Evolutionary conservation across 2,888 invertebrate genomes (phyloP).

Genomic region (Ormyrus pomaceus): DNA sequence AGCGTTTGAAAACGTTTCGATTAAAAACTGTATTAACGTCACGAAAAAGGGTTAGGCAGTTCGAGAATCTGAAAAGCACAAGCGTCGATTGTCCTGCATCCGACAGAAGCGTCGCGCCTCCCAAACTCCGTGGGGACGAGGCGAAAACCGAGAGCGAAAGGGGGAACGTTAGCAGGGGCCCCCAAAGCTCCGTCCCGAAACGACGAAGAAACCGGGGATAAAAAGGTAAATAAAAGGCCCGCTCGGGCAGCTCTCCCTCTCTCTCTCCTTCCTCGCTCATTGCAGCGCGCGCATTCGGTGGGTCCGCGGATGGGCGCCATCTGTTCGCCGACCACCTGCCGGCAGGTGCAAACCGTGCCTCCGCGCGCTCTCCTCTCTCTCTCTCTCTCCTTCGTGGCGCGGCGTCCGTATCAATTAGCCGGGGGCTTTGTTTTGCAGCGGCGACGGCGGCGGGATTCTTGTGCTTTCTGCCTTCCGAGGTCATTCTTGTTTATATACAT

Average conservation of each 20-base stretch:
- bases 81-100: too few relatives aligned
- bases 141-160: neutral
- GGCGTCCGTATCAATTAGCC: conserved; percentile 67
- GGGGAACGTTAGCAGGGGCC: neutral
- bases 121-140: too few relatives aligned
- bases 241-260: conserved; percentile 13
- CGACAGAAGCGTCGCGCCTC: neutral
- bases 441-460: neutral
- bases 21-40: too few relatives aligned
- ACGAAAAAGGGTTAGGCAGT: too few relatives aligned
- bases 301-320: conserved; percentile 59
- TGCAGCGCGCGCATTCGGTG: too few relatives aligned
- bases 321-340: conserved; percentile 71
- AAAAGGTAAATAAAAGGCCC: conserved; percentile 41
- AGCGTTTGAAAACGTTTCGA: too few relatives aligned
- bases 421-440: conserved; percentile 58
- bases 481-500: conserved; percentile 68
- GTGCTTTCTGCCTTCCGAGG: conserved; percentile 58
- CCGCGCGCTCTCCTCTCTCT: conserved; percentile 39
- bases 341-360: conserved; percentile 69
- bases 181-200: neutral
- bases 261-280: neutral
- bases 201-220: conserved; percentile 30
- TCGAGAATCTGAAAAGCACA: neutral
- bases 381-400: conserved; percentile 7